phyloP scores from a whole-genome alignment of 2,113 vertebrate genomes.

The Tauraco erythrolophus region DNA sequence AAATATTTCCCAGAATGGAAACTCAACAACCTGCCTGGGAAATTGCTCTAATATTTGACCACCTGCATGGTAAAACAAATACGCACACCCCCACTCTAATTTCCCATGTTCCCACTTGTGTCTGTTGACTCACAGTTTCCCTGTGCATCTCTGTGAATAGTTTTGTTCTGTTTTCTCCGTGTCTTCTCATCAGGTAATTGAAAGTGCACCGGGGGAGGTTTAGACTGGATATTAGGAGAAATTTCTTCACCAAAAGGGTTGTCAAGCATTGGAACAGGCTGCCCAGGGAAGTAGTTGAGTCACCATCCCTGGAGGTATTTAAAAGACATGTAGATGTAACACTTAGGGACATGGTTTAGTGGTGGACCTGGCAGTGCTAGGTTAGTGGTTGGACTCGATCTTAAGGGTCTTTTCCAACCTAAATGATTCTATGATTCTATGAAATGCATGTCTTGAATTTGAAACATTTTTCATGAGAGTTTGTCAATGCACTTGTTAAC shows the following conservation, averaged over 20 bases:
- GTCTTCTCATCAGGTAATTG: not conserved
- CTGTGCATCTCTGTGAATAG: rapidly evolving
- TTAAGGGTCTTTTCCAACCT: no score
- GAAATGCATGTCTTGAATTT: not conserved
- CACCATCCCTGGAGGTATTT: not conserved
- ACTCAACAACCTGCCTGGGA: not conserved
- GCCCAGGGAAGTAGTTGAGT: not conserved
- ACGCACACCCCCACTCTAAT: not conserved
- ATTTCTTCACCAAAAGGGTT: not conserved
- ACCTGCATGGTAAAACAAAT: not conserved
- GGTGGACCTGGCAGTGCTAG: no score
- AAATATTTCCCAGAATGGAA: not conserved
- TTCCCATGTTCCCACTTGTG: not conserved
- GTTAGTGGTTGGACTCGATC: not conserved
- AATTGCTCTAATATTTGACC: not conserved
- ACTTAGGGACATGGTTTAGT: not conserved
- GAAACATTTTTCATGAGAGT: not conserved
- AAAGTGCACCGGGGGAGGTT: not conserved
- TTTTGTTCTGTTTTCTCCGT: not conserved
- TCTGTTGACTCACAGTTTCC: not conserved
- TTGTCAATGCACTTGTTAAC: not conserved
- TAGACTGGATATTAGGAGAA: not conserved
- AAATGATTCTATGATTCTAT: not conserved
- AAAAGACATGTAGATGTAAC: not conserved
- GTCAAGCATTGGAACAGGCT: not conserved